Percentiles rank a stretch among this genome's conserved stretches.
Evolutionary conservation across 2,888 invertebrate genomes (phyloP).

Genomic region (Pelosia muscerda): DNA sequence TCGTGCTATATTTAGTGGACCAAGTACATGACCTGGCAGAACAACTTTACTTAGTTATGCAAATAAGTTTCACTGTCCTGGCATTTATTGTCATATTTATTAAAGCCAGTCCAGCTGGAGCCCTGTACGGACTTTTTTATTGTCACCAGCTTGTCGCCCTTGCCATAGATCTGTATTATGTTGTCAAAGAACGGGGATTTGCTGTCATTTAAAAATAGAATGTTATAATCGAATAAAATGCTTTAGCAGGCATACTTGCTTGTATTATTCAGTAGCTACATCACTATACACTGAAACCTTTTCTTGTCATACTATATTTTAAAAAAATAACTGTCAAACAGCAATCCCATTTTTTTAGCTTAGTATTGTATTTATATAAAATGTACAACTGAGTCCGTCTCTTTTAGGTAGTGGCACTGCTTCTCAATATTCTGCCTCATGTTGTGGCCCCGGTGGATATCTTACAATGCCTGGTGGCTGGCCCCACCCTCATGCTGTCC

Average conservation of each 20-base stretch:
- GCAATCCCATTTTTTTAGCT: slow-evolving; percentile 3
- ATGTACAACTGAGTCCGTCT: slow-evolving; percentile 57
- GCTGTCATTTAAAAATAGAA: slow-evolving; percentile 44
- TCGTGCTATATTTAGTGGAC: slow-evolving; percentile 79
- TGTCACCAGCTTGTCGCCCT: slow-evolving; percentile 72
- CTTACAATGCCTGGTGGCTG: slow-evolving; percentile 73
- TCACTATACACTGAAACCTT: not conserved
- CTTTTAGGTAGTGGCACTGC: slow-evolving; percentile 83
- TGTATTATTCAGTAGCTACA: slow-evolving; percentile 65
- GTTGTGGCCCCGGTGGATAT: slow-evolving; percentile 74
- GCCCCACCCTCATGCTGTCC: slow-evolving; percentile 79
- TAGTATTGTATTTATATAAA: slow-evolving; percentile 11
- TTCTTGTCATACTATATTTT: not conserved
- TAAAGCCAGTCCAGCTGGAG: slow-evolving; percentile 46
- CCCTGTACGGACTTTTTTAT: slow-evolving; percentile 73
- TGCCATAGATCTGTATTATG: slow-evolving; percentile 72
- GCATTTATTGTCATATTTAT: slow-evolving; percentile 59
- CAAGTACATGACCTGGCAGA: slow-evolving; percentile 80
- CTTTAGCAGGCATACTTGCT: slow-evolving; percentile 52
- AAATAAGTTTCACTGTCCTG: slow-evolving; percentile 61
- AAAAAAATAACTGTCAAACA: not conserved
- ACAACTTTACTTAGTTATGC: slow-evolving; percentile 70
- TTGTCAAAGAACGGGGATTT: slow-evolving; percentile 71
- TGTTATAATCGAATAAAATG: slow-evolving; percentile 55
- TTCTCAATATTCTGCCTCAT: slow-evolving; percentile 78